These are phyloP conservation scores for Galemys pyrenaicus DNA, from an alignment of 2,113 vertebrate species.

Conservation along the genomic window DNA sequence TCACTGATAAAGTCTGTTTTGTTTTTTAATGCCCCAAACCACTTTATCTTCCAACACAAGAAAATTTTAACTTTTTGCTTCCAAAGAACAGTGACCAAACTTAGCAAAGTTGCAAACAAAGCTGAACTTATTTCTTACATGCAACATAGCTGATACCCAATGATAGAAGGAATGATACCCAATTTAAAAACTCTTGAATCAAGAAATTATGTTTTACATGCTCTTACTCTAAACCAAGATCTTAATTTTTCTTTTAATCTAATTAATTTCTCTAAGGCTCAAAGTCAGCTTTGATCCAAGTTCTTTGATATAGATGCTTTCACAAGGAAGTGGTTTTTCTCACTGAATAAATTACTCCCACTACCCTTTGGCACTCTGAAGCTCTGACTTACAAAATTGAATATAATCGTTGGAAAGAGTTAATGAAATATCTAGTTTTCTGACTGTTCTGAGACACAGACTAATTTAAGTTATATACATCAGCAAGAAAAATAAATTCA, in stretches of 20 bases:
- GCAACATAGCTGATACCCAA: background rate
- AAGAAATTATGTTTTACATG: slow-evolving; percentile 35
- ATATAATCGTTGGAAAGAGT: background rate
- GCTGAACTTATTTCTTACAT: background rate
- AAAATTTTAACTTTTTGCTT: background rate
- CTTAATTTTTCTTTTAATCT: slow-evolving; percentile 62
- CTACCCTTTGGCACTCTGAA: background rate
- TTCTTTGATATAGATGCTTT: slow-evolving; percentile 59
- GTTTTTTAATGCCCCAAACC: background rate
- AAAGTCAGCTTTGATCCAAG: slow-evolving; percentile 55
- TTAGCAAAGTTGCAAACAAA: slow-evolving; percentile 21
- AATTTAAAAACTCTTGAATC: slow-evolving; percentile 43
- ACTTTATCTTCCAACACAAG: background rate
- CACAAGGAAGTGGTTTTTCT: background rate
- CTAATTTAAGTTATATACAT: background rate
- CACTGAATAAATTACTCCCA: slow-evolving; percentile 13
- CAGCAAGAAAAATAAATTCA: slow-evolving; percentile 2
- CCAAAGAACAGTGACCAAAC: slow-evolving; percentile 11
- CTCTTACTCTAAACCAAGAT: slow-evolving; percentile 53
- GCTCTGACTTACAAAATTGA: background rate
- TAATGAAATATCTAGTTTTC: background rate
- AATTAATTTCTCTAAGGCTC: slow-evolving; percentile 54
- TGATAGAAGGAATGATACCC: no score
- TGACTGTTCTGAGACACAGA: background rate
- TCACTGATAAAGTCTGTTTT: background rate